These are phyloP conservation scores for Micromussa lordhowensis DNA, from an alignment of 92 coral and sea anemone species.

Conservation along the genomic window DNA sequence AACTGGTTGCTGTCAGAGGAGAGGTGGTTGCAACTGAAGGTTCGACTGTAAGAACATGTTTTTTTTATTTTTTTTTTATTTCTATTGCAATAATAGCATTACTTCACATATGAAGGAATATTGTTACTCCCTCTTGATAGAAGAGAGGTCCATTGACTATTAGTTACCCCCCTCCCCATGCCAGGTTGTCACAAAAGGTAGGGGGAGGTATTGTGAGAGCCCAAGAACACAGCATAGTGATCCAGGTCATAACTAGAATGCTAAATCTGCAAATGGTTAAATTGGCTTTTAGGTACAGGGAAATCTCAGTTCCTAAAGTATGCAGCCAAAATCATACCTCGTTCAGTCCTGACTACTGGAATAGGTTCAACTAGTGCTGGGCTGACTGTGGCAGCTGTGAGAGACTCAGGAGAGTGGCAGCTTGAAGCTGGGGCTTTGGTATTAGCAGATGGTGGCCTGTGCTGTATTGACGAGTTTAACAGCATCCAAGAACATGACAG, in stretches of 20 bases:
- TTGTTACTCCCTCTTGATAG: too few relatives aligned
- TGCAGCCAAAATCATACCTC: conserved; percentile 92
- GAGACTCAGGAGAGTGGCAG: conserved; percentile 99
- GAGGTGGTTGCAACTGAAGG: too few relatives aligned
- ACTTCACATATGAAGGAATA: too few relatives aligned
- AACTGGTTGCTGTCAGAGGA: too few relatives aligned
- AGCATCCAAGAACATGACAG: conserved; percentile 95
- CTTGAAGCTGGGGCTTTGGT: conserved; percentile 98
- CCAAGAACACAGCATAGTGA: too few relatives aligned
- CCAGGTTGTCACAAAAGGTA: too few relatives aligned
- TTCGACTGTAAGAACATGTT: too few relatives aligned
- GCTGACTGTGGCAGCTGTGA: conserved; percentile 93
- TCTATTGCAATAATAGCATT: too few relatives aligned
- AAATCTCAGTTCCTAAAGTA: conserved; percentile 96
- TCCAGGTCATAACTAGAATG: neutral
- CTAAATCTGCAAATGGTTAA: neutral
- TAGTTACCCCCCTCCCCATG: too few relatives aligned
- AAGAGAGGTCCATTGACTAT: too few relatives aligned
- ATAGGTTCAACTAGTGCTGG: conserved; percentile 99
- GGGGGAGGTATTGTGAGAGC: too few relatives aligned
- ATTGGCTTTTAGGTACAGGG: conserved; percentile 80
- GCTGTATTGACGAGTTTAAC: conserved; percentile 98
- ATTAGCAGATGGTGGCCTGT: conserved; percentile 97
- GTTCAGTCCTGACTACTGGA: conserved; percentile 97
- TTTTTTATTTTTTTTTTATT: too few relatives aligned